A percentile compares a stretch with the other conserved stretches of the same genome.
phyloP scores from a whole-genome alignment of 2,113 vertebrate species.

The Bufo gargarizans region DNA sequence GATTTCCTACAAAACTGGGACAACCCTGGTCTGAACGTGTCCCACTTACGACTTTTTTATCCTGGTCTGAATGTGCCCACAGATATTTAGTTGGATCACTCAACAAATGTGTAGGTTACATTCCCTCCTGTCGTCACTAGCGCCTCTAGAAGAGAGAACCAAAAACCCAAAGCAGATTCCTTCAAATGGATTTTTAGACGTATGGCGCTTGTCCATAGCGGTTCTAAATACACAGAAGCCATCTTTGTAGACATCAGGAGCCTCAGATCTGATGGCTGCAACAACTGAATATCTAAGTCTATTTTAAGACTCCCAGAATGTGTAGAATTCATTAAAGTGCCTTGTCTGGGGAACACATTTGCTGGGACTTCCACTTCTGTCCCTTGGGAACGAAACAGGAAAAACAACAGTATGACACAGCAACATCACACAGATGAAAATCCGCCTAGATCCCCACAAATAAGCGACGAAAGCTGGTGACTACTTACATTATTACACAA shows the following conservation, averaged over 20 bases:
- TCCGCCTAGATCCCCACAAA: neutral
- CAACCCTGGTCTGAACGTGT: no score
- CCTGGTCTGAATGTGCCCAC: no score
- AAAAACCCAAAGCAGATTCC: neutral
- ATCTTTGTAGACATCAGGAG: neutral
- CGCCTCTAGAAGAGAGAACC: neutral
- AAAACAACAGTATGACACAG: conserved; percentile 4
- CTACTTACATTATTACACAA: neutral
- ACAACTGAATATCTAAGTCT: neutral
- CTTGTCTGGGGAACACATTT: conserved; percentile 26
- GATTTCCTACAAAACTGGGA: no score
- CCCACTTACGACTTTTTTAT: no score
- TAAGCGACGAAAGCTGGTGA: neutral
- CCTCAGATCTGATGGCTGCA: neutral
- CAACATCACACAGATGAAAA: neutral
- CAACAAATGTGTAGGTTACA: neutral
- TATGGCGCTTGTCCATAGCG: neutral
- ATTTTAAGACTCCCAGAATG: conserved; percentile 24
- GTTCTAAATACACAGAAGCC: neutral
- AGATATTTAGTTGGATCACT: no score
- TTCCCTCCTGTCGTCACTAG: neutral
- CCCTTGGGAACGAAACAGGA: conserved; percentile 33
- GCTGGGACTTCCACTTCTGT: neutral
- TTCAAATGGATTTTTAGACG: neutral
- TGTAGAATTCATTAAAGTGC: conserved; percentile 21